Percentiles rank a stretch among this genome's conserved stretches.
These are phyloP conservation scores for Drosophila ananassae DNA, from an alignment of 1,140 invertebrate species.

Conservation along the genomic window DNA sequence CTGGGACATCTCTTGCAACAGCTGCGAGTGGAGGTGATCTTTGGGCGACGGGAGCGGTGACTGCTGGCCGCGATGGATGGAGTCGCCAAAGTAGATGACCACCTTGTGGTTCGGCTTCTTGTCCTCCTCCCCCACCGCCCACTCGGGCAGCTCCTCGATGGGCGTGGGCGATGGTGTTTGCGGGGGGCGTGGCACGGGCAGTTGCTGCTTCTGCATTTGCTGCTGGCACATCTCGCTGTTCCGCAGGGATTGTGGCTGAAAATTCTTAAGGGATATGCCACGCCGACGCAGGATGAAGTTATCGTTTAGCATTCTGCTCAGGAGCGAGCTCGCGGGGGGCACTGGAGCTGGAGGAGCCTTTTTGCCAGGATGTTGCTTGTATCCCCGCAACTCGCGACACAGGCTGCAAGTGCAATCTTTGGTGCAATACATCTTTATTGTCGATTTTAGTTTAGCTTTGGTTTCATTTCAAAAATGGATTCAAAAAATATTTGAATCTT, in stretches of 20 bases:
- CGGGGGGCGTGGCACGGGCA: conserved; percentile 54
- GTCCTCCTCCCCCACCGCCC: conserved; percentile 40
- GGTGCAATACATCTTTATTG: conserved; percentile 83
- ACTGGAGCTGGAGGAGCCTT: conserved; percentile 24
- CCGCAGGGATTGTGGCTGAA: conserved; percentile 77
- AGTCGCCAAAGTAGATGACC: conserved; percentile 89
- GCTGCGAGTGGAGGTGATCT: conserved; percentile 58
- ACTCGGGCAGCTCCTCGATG: conserved; percentile 70
- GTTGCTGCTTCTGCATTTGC: conserved; percentile 29
- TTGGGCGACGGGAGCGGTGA: conserved; percentile 39
- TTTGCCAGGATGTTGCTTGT: conserved; percentile 64
- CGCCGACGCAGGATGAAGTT: conserved; percentile 84
- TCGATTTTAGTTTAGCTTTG: conserved; percentile 38
- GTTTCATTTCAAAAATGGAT: conserved; percentile 53
- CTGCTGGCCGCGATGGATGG: conserved; percentile 83
- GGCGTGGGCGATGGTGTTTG: conserved; percentile 76
- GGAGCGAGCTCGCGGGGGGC: conserved; percentile 39
- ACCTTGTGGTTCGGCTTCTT: conserved; percentile 86
- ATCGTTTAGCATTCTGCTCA: conserved; percentile 80
- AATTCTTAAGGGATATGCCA: conserved; percentile 75
- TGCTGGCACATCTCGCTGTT: conserved; percentile 79
- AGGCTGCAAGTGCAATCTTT: conserved; percentile 85
- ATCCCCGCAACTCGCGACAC: conserved; percentile 84
- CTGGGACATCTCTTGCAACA: conserved; percentile 75
- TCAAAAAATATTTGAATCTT: neutral